A percentile compares a stretch with the other conserved stretches of the same genome.
These are phyloP conservation scores for Drosophila pegasa DNA, from an alignment of 2,888 invertebrate species.

Conservation along the genomic window DNA sequence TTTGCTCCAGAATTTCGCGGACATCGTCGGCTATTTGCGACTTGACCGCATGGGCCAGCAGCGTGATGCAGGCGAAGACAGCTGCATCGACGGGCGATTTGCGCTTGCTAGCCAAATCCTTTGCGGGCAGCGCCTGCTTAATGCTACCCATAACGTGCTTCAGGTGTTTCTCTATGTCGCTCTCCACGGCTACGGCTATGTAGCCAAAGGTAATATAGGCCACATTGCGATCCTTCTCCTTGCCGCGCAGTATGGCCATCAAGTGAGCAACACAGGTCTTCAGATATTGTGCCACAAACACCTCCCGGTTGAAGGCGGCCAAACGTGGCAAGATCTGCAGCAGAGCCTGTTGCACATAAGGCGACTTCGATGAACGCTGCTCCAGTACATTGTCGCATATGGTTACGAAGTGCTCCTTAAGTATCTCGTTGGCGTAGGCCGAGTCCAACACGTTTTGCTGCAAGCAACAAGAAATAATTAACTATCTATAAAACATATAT, in stretches of 20 bases:
- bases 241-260: slow-evolving; percentile 90
- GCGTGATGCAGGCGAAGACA: slow-evolving; percentile 96
- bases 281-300: slow-evolving; percentile 91
- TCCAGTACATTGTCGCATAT: slow-evolving; percentile 92
- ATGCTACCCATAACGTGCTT: slow-evolving; percentile 94
- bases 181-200: slow-evolving; percentile 94
- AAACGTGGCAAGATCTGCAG: slow-evolving; percentile 94
- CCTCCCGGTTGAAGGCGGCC: slow-evolving; percentile 95
- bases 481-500: neutral
- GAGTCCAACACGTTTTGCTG: slow-evolving; percentile 91
- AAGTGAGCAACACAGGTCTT: slow-evolving; percentile 91
- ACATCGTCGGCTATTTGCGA: slow-evolving; percentile 91
- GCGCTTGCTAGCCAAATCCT: slow-evolving; percentile 92
- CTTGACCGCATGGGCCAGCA: slow-evolving; percentile 94
- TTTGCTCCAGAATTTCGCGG: slow-evolving; percentile 93
- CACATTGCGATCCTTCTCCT: slow-evolving; percentile 93
- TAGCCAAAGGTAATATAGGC: slow-evolving; percentile 96
- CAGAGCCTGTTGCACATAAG: slow-evolving; percentile 94
- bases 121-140: slow-evolving; percentile 90
- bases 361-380: slow-evolving; percentile 90
- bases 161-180: slow-evolving; percentile 92
- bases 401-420: slow-evolving; percentile 92
- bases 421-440: slow-evolving; percentile 92
- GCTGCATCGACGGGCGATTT: slow-evolving; percentile 92
- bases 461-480: neutral